Evolutionary conservation across 2,797 vertebrate species (phyloP), one percentile per base, ranked within the genome.

Genomic region (Malacoctenus gilli): DNA sequence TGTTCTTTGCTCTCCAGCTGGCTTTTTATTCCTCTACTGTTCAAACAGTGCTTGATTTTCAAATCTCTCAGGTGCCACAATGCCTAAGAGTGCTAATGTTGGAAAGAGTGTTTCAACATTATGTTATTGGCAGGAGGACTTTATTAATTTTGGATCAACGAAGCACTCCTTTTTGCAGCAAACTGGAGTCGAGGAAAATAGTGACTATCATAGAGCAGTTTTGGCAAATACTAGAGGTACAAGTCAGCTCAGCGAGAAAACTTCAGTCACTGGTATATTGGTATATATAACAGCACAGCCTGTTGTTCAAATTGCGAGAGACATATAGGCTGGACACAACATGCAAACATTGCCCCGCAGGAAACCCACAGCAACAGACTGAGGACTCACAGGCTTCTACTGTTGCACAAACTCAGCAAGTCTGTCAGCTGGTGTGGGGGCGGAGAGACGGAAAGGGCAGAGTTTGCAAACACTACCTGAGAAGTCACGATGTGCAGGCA

Each of bases 341-440:
- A 52, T 55, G 2, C 54, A 61, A 55, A 54, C 7, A 39, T 9
- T 34, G 36, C 6, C 48, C 39, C 52, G 47, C 31, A 58, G 25
- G 65, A 52, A 68, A 35, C 20, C n/a, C n/a, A 49, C 31, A 35
- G 59, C 11, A 41, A 14, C 35, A 60, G 42, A 56, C 16, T 3
- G n/a, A 32, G 47, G 32, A 49, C 59, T 52, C 14, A 13, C 49
- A 47, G 47, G 19, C 48, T 2, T 70, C 38, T 51, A n/a, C 13
- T 36, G 48, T 64, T 66, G 5, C 57, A 58, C 34, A 16, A 41
- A 49, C 30, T 68, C 55, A 76, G 65, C 60, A 55, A 28, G 34
- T 51, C 22, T 36, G 58, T 57, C 48, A 58, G 54, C 39, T 61
- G 16, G 30, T 65, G 16, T 6, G 32, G 1, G 20, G 50, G 48